Evolutionary conservation across 2,113 vertebrate species (phyloP).

Genomic region (Sisor rabdophorus): DNA sequence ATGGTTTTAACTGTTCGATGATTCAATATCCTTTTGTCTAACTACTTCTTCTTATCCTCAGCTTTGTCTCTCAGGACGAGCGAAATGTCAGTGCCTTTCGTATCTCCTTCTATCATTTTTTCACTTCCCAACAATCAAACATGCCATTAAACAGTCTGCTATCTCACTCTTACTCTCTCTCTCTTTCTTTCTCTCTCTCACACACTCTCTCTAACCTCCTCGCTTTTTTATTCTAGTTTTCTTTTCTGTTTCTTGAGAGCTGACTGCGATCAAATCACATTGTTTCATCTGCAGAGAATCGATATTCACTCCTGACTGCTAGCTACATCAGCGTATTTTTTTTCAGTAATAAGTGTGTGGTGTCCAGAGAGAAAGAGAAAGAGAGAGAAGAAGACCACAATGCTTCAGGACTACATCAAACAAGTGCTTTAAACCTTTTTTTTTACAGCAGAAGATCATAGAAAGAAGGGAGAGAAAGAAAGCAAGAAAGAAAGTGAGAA

Average conservation of each 20-base stretch:
- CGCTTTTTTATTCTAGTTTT: not conserved
- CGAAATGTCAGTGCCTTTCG: not conserved
- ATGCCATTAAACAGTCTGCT: not conserved
- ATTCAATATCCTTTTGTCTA: not conserved
- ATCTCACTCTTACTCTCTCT: not conserved
- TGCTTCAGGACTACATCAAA: conserved; percentile 36
- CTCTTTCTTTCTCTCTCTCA: not conserved
- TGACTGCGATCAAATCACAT: not conserved
- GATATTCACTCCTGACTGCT: conserved; percentile 4
- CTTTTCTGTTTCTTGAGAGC: not conserved
- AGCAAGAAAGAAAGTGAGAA: too few species aligned
- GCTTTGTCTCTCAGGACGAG: not conserved
- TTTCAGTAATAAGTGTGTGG: conserved; percentile 7
- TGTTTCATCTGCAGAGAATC: not conserved
- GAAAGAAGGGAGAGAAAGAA: conserved; percentile 12
- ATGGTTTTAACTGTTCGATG: not conserved
- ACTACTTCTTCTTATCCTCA: not conserved
- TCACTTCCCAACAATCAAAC: not conserved
- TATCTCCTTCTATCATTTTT: not conserved
- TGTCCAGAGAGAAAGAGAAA: conserved; percentile 26
- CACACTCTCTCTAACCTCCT: too few species aligned
- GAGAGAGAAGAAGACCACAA: conserved; percentile 9
- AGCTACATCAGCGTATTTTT: not conserved
- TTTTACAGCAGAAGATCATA: conserved; percentile 15
- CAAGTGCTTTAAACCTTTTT: conserved; percentile 32